Evolutionary conservation across 2,113 vertebrate genomes (phyloP).

Genomic region (Triplophysa rosa): DNA sequence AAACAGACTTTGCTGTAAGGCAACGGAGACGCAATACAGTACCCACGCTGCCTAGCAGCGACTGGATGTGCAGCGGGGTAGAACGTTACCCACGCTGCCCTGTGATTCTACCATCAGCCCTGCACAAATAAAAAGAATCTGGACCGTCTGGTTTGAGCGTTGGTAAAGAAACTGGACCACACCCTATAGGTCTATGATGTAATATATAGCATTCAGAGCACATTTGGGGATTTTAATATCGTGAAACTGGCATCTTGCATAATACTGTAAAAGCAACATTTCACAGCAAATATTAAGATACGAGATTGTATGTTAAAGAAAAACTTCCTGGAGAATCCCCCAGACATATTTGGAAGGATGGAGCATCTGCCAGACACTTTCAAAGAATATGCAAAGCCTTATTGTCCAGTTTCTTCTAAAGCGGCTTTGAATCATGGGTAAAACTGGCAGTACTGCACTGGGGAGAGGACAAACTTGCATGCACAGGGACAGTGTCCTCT

Average conservation of each 20-base stretch:
- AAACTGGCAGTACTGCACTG: not conserved
- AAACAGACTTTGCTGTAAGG: not conserved
- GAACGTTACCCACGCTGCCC: conserved; percentile 36
- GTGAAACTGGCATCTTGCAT: not conserved
- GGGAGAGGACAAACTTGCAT: not conserved
- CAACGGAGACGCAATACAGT: conserved; percentile 36
- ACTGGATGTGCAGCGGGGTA: conserved; percentile 24
- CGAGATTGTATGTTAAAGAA: not conserved
- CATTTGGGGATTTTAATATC: not conserved
- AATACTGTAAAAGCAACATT: not conserved
- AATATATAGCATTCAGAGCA: not conserved
- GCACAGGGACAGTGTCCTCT: conserved; percentile 16
- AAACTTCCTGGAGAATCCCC: not conserved
- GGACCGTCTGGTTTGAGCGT: not conserved
- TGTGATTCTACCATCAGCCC: not conserved
- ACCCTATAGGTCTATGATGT: not conserved
- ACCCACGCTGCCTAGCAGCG: conserved; percentile 44
- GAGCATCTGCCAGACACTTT: not conserved
- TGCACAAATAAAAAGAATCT: not conserved
- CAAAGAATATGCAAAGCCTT: not conserved
- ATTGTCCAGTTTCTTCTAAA: not conserved
- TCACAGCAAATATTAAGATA: not conserved
- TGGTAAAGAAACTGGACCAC: conserved; percentile 12
- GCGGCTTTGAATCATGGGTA: not conserved
- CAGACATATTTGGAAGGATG: too few relatives aligned